Evolutionary conservation across 1,140 invertebrate genomes (phyloP), one percentile per base, ranked within the genome.

Genomic region (Eumeta japonica): DNA sequence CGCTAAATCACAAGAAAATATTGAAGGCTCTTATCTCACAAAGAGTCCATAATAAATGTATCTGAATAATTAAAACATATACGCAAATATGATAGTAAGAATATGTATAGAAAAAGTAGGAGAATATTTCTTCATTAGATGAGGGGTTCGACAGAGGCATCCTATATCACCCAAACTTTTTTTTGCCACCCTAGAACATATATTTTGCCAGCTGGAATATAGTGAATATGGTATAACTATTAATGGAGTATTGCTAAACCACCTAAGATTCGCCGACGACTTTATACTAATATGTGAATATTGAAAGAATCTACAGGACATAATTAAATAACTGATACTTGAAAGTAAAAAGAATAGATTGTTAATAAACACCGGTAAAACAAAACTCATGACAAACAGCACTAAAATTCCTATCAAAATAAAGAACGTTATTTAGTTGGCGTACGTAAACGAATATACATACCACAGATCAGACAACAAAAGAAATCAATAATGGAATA

Each of bases 111-210:
- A n/a, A n/a, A n/a, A n/a, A n/a, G n/a, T n/a, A n/a, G n/a, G n/a
- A n/a, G n/a, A n/a, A n/a, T n/a, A n/a, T n/a, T n/a, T n/a, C n/a
- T n/a, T n/a, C n/a, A 41, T 50, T 14, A 34, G 30, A 42, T 31
- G 32, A 47, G 45, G 41, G 36, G 45, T 47, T 3, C 34, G 45
- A 31, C 48, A 50, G 13, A 42, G 48, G 18, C 39, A 50, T 13
- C 45, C 48, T 14, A 16, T 47, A 37, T 51, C 42, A 18, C 45
- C 48, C n/a, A n/a, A n/a, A n/a, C n/a, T n/a, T n/a, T n/a, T n/a
- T n/a, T n/a, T n/a, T n/a, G n/a, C n/a, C n/a, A 29, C 19, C 4
- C 36, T 48, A 13, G 46, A 48, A 44, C 19, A 48, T 13, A 16
- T 48, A 20, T 48, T 48, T 29, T 31, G 41, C 35, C 38, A 34